A percentile compares a stretch with the other conserved stretches of the same genome.
Evolutionary conservation across 2,113 vertebrate genomes (phyloP).

Genomic region (Cinclus cinclus): DNA sequence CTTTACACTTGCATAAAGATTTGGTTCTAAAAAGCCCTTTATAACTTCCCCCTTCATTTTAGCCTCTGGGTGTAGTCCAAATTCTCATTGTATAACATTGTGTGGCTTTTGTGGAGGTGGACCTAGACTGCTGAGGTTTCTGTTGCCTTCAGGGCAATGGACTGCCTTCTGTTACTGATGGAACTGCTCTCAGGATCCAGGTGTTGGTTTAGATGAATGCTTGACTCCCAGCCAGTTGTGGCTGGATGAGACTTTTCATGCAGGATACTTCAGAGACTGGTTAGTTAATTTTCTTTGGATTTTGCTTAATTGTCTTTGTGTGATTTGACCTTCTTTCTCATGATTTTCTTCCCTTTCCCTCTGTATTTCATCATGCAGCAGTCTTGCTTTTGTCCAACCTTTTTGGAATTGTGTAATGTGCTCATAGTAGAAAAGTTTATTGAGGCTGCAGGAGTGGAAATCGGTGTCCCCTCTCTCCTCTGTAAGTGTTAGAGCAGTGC

Average conservation of each 20-base stretch:
- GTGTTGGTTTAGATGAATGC: not conserved
- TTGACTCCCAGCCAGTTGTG: not conserved
- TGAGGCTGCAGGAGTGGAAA: not conserved
- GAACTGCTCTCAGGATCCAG: not conserved
- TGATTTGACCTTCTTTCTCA: not conserved
- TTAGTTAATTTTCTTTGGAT: not conserved
- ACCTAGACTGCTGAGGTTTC: not conserved
- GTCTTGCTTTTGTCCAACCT: not conserved
- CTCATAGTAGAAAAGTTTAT: not conserved
- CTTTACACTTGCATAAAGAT: not conserved
- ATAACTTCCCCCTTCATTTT: not conserved
- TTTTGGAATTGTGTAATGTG: not conserved
- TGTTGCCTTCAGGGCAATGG: not conserved
- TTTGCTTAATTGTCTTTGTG: not conserved
- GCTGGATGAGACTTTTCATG: not conserved
- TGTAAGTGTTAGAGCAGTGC: not conserved
- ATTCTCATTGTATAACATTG: not conserved
- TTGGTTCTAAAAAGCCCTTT: not conserved
- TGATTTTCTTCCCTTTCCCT: not conserved
- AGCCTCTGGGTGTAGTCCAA: not conserved
- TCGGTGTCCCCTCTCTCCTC: not conserved
- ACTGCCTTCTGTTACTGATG: not conserved
- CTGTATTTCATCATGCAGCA: not conserved
- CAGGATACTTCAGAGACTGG: not conserved
- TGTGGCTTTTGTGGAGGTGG: not conserved